Evolutionary conservation across 2,888 invertebrate genomes (phyloP), one percentile per base, ranked within the genome.

Genomic region (Clunio marinus): DNA sequence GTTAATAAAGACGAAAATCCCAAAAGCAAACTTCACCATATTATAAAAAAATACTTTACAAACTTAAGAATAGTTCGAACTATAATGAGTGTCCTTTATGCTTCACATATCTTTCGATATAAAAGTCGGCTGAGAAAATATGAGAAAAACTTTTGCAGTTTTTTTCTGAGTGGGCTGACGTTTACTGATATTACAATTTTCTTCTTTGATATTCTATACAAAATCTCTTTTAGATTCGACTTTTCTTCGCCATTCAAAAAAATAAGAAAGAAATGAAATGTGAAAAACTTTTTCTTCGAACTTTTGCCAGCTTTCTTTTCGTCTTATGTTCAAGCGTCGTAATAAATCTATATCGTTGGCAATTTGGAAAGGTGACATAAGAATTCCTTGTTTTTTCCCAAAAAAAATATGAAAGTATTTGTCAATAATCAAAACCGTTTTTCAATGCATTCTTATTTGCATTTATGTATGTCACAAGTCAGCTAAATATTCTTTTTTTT

Each of bases 141-240:
- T 32, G 32, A 32, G 32, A 15, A 41, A 41, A 41, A 41, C 41
- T 41, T 41, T n/a, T n/a, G n/a, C n/a, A n/a, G n/a, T n/a, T n/a
- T n/a, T 41, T 3, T n/a, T 41, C 20, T 51, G 51, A n/a, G 51
- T 51, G 51, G 51, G 51, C 20, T 3, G 41, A 41, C 13, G 15
- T 8, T 32, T 8, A n/a, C 15, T n/a, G 51, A 51, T 51, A 51
- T 51, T 51, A 20, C n/a, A 20, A 51, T 20, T 51, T 17, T 8
- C 20, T 51, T 51, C 25, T 57, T 63, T 41, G 63, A 63, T 63
- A 45, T 45, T 63, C 45, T 46, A 27, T 24, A 63, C 25, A 62
- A 62, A 62, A 62, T 62, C 41, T 37, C 32, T 25, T 62, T 62
- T 63, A 63, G 55, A 3, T 25, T 22, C 22, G 1, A 10, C 32